phyloP scores from a whole-genome alignment of 92 coral and sea anemone species.

The Porites rus region DNA sequence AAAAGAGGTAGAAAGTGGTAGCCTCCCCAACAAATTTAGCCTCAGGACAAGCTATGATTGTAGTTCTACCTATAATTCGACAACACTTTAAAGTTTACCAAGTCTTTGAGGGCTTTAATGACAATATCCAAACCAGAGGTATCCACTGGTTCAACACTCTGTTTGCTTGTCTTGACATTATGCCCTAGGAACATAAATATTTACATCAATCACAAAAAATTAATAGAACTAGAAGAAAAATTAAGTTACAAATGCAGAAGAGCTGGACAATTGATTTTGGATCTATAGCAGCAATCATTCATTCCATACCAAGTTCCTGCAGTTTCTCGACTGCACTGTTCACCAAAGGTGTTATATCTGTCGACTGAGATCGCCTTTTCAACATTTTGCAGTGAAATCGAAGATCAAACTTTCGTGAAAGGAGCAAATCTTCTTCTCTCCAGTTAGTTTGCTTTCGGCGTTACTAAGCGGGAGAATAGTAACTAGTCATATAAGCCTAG shows the following conservation, averaged over 20 bases:
- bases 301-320: slow-evolving; percentile 77
- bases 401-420: background rate
- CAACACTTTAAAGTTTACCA: slow-evolving; percentile 44
- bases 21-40: no score
- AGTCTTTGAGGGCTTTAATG: slow-evolving; percentile 78
- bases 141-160: slow-evolving; percentile 63
- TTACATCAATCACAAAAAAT: background rate
- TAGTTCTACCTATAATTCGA: no score
- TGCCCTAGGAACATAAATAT: slow-evolving; percentile 38
- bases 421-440: background rate
- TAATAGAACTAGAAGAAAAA: background rate
- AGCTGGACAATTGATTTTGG: background rate
- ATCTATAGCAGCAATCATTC: background rate
- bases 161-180: slow-evolving; percentile 19
- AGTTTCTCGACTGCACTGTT: slow-evolving; percentile 85
- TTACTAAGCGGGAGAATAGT: slow-evolving; percentile 27
- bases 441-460: background rate
- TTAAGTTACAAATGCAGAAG: background rate
- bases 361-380: slow-evolving; percentile 77
- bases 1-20: no score
- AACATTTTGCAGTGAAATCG: slow-evolving; percentile 44
- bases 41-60: no score
- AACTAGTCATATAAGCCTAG: background rate
- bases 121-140: slow-evolving; percentile 76
- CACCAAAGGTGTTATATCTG: slow-evolving; percentile 89